Conservation (phyloP, 2,888 invertebrate species). For the Melinaea menophilus region DNA sequence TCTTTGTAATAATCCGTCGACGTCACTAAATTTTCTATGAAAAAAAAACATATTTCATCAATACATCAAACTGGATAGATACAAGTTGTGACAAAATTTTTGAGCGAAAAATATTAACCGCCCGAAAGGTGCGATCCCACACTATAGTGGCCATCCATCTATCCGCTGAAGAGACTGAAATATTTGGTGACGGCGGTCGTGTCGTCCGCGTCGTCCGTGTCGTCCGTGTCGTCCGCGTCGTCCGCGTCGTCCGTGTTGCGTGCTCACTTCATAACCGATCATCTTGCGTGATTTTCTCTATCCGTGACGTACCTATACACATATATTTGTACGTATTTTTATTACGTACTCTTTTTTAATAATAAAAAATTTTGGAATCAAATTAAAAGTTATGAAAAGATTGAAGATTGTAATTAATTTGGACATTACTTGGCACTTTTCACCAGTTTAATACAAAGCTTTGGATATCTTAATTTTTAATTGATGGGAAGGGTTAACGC, state of each 20-base stretch:
- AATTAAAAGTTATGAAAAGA: constrained; percentile 25
- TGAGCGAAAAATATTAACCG: constrained; percentile 9
- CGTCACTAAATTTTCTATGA: not conserved
- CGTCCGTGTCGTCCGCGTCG: constrained; percentile 21
- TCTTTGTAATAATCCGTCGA: not conserved
- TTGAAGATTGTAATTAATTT: constrained; percentile 25
- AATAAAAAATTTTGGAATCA: constrained; percentile 20
- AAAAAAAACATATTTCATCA: not conserved
- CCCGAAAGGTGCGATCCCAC: constrained; percentile 13
- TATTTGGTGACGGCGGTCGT: constrained; percentile 21
- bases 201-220: constrained; percentile 19
- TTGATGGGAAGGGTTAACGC: constrained; percentile 21
- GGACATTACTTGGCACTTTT: constrained; percentile 20
- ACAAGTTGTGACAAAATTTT: not conserved
- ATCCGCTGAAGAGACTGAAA: constrained; percentile 13
- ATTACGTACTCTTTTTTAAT: not conserved
- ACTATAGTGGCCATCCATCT: constrained; percentile 22
- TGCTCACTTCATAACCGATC: constrained; percentile 18
- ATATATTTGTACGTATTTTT: constrained; percentile 1
- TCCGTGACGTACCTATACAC: constrained; percentile 11
- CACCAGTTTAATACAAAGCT: constrained; percentile 16
- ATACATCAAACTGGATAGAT: constrained; percentile 1
- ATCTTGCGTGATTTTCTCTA: constrained; percentile 21
- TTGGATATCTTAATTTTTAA: constrained; percentile 19
- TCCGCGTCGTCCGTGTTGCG: constrained; percentile 17